These are phyloP conservation scores for Platichthys flesus DNA, from an alignment of 2,113 vertebrate species.

Conservation along the genomic window DNA sequence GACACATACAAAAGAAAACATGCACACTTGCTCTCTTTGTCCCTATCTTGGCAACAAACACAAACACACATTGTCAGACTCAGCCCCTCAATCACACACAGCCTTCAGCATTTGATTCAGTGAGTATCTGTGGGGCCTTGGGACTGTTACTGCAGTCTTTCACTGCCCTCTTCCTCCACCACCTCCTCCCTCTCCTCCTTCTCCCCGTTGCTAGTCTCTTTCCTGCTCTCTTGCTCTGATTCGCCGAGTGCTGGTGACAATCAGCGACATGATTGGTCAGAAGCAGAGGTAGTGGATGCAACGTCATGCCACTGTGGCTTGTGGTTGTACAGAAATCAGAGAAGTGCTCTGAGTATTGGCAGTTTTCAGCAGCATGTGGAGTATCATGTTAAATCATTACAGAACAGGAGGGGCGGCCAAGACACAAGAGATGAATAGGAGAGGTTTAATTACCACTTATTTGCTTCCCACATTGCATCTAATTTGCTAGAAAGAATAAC, in stretches of 20 bases:
- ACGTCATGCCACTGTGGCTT: conserved; percentile 51
- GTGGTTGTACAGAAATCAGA: conserved; percentile 63
- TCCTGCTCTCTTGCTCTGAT: conserved; percentile 59
- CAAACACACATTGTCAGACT: conserved; percentile 35
- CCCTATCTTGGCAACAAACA: conserved; percentile 40
- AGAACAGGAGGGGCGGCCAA: conserved; percentile 32
- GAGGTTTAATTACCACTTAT: conserved; percentile 50
- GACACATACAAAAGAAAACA: conserved; percentile 22
- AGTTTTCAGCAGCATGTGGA: conserved; percentile 39
- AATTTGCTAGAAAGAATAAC: conserved; percentile 24
- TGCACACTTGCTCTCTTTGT: conserved; percentile 22
- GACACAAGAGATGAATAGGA: conserved; percentile 42
- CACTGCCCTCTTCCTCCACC: conserved; percentile 18
- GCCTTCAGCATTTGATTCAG: conserved; percentile 48
- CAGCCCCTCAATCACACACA: conserved; percentile 48
- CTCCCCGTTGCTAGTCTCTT: conserved; percentile 76
- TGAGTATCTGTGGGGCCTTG: conserved; percentile 51
- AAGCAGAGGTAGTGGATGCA: conserved; percentile 44
- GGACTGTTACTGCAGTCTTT: conserved; percentile 64
- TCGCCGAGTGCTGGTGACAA: conserved; percentile 55
- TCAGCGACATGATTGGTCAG: conserved; percentile 64
- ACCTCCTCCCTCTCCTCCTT: conserved; percentile 31
- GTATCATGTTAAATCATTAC: conserved; percentile 39
- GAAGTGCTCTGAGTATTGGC: conserved; percentile 35
- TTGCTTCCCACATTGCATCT: conserved; percentile 33